These are phyloP conservation scores for Athalia rosae DNA, from an alignment of 2,888 invertebrate genomes.

Conservation along the genomic window DNA sequence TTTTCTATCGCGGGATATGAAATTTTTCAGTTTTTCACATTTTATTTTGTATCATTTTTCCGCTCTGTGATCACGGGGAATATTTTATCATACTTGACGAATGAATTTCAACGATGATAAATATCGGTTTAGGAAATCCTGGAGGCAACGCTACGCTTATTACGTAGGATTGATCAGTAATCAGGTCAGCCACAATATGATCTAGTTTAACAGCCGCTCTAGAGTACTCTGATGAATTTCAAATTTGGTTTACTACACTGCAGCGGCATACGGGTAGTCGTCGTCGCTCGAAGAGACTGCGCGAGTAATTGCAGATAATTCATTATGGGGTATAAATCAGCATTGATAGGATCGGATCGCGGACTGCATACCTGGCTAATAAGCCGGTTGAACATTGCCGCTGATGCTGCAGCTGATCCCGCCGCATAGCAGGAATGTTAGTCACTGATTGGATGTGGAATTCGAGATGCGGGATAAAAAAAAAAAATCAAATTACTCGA, in stretches of 20 bases:
- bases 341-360: background rate
- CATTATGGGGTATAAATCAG: constrained; percentile 37
- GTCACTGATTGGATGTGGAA: constrained; percentile 6
- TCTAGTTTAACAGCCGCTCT: constrained; percentile 7
- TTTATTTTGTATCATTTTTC: background rate
- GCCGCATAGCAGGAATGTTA: too few relatives aligned
- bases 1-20: too few relatives aligned
- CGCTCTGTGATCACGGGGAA: background rate
- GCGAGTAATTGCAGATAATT: constrained; percentile 29
- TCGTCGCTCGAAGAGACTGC: constrained; percentile 17
- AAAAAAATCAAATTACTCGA: too few relatives aligned
- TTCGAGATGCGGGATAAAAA: too few relatives aligned
- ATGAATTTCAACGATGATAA: background rate
- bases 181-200: background rate
- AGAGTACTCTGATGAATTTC: constrained; percentile 10
- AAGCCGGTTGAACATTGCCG: too few relatives aligned
- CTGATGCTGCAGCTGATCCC: too few relatives aligned
- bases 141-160: background rate
- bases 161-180: constrained; percentile 5
- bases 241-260: constrained; percentile 18
- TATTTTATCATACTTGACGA: background rate
- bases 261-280: background rate
- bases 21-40: too few relatives aligned
- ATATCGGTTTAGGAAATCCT: background rate
- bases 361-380: too few relatives aligned